Conservation (phyloP, 2,888 invertebrate species). For the Tupiocoris notatus region DNA sequence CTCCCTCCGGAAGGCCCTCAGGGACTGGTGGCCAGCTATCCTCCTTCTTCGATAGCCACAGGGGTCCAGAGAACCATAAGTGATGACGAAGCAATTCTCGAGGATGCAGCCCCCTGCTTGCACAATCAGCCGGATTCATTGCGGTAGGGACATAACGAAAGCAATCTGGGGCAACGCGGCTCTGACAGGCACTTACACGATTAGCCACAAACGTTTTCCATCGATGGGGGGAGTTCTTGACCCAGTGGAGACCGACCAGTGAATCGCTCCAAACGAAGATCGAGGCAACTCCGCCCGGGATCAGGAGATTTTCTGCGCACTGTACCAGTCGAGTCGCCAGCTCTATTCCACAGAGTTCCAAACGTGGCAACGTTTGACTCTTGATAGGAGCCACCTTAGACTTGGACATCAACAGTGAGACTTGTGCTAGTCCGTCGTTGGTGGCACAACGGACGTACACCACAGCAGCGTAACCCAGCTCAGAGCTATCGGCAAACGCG, state of each 20-base stretch:
- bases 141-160: slow-evolving; percentile 4
- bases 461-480: slow-evolving; percentile 37
- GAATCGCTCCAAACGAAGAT: slow-evolving; percentile 7
- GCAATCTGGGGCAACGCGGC: neutral
- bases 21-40: neutral
- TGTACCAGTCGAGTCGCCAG: slow-evolving; percentile 26
- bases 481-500: slow-evolving; percentile 44
- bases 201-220: slow-evolving; percentile 31
- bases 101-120: slow-evolving; percentile 10
- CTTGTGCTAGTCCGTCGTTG: neutral
- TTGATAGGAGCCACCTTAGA: slow-evolving; percentile 45
- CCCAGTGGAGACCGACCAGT: slow-evolving; percentile 7
- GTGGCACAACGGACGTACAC: slow-evolving; percentile 27
- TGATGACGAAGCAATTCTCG: neutral
- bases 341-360: slow-evolving; percentile 43
- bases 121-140: slow-evolving; percentile 25
- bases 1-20: too few species aligned
- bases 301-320: neutral
- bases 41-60: neutral
- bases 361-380: slow-evolving; percentile 38
- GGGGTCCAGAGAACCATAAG: neutral
- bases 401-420: slow-evolving; percentile 26
- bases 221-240: neutral
- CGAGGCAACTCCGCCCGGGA: neutral
- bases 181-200: neutral